Base-by-base conservation (phyloP, 2,888 invertebrate genomes). In the Raillietiella orientalis region DNA sequence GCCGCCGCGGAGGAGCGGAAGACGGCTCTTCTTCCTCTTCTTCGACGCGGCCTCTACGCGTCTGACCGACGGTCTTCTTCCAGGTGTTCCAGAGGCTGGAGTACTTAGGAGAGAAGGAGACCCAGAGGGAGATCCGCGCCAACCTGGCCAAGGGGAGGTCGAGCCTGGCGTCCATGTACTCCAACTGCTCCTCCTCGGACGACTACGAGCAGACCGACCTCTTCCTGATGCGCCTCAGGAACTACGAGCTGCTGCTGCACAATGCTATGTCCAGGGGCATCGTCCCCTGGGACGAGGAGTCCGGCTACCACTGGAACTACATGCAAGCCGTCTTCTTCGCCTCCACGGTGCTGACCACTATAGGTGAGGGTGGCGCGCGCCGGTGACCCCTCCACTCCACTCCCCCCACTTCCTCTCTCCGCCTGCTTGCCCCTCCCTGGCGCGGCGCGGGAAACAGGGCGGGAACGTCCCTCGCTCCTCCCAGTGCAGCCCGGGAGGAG, bases 321-420 rank as follows among this genome's bases (percentile, higher is more conserved):
- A 47, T 71, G 24, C 71, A 72, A 45, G 66, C 74, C 4, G 66
- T 75, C 21, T 77, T 77, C 49, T 77, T 77, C 43, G 70, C 75
- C 9, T 74, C 75, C 15, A 77, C 77, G 26, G 72, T 79, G 36
- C 59, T 77, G 41, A 77, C 77, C 28, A 79, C 77, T 28, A 77
- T 79, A 47, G 77, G 75, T 72, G 53, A 45, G 46, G 36, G 6
- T 14, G 20, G 14, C 12, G 11, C 11, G 14, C 15, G 8, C 5
- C 12, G 9, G 4, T 12, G 24, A 4, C 4, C n/a, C n/a, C n/a
- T n/a, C n/a, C 16, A 11, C 5, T 5, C 16, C 15, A 12, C 20
- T 25, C 10, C 20, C 21, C 14, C 8, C 21, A 8, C 14, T 16
- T 21, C 8, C 9, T 9, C 21, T 11, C 16, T 14, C 10, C 12